Conservation (phyloP, 2,113 vertebrate genomes). For the Theristicus caerulescens region DNA sequence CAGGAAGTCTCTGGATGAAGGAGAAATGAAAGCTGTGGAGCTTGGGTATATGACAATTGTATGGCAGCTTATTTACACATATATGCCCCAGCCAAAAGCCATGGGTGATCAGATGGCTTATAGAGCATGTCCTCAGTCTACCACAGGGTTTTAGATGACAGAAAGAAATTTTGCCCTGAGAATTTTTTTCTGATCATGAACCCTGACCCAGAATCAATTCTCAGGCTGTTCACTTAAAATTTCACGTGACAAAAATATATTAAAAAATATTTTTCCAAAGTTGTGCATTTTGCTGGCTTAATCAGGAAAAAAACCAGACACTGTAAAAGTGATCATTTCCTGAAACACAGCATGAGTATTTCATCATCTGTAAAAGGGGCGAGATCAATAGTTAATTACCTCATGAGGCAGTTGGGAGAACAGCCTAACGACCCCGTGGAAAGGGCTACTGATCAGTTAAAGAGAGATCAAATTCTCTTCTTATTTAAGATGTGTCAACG, state of each 20-base stretch:
- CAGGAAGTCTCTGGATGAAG: neutral
- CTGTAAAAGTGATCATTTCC: neutral
- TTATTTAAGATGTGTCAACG: neutral
- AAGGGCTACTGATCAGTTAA: neutral
- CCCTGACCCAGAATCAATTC: neutral
- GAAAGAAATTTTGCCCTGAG: neutral
- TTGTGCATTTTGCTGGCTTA: neutral
- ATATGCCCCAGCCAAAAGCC: neutral
- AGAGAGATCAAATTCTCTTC: neutral
- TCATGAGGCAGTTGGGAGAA: neutral
- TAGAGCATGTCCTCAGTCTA: neutral
- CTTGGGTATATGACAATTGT: too few species aligned
- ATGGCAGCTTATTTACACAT: neutral
- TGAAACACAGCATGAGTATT: neutral
- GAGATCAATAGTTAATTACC: constrained; percentile 32
- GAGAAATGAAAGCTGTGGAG: neutral
- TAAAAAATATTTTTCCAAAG: neutral
- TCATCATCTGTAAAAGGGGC: neutral
- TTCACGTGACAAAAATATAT: neutral
- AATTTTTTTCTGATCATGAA: neutral
- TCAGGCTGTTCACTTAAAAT: neutral
- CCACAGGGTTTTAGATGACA: neutral
- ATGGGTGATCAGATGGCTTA: neutral
- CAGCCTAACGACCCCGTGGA: neutral
- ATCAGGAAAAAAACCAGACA: neutral